Evolutionary conservation across 2,113 vertebrate genomes (phyloP), one percentile per base, ranked within the genome.

Genomic region (Microcebus jonahi): DNA sequence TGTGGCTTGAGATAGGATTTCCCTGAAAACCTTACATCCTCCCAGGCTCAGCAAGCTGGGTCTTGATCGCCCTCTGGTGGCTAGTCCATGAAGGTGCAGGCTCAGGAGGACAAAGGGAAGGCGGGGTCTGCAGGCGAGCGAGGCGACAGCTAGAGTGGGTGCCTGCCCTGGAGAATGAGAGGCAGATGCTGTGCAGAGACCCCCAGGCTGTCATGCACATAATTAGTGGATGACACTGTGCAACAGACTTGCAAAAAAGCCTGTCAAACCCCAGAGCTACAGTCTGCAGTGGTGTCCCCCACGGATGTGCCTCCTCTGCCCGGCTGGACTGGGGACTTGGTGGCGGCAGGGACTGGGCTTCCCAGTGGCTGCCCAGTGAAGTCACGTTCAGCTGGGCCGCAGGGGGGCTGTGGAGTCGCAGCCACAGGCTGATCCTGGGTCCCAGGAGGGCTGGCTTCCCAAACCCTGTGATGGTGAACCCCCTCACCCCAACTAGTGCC

Each of bases 51-150:
- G 27, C 48, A 11, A 61, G 17, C 29, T n/a, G 70, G 36, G 13
- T 73, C n/a, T 93, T 59, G 31, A 23, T 75, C 1, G 91, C 70
- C 91, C 92, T 59, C 96, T 97, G 34, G 80, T 96, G 97, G 84
- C 89, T 17, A 2, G 1, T 17, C 1, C 0, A 0, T 36, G 50
- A n/a, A 90, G 29, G 39, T 70, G 18, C 93, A 91, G 77, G 65
- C 59, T 27, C n/a, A 3, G 23, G 36, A 34, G 18, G 50, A 15
- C 45, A 20, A 68, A 68, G 50, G 48, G 36, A 68, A 87, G 39
- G 55, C 36, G 21, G 77, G 25, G 27, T 20, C 63, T 39, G 45
- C 34, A 39, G 0, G 10, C 12, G 42, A 29, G 31, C 42, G 36
- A 50, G 20, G 20, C 2, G 29, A 20, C 34, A 14, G 65, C 15